Base-by-base conservation (phyloP, 2,113 vertebrate genomes). In the Falco punctatus region DNA sequence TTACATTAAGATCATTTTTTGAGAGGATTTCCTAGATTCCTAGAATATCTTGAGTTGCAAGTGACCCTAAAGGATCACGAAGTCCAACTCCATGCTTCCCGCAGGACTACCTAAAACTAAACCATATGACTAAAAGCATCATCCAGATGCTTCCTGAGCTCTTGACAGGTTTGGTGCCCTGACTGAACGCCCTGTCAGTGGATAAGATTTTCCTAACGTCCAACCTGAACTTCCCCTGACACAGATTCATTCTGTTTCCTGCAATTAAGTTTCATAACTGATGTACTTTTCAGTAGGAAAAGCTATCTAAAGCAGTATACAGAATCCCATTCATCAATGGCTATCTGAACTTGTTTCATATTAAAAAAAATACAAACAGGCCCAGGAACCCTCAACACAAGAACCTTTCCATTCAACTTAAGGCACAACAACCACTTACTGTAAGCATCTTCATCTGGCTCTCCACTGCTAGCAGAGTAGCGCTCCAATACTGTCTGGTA, bases 401-500 rank as follows among this genome's bases (percentile, higher is more conserved):
- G 19, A 83, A 46, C 13, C 3, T 3, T 69, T 54, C 44, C 24
- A 24, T 8, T 64, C 9, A 66, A 7, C 11, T 17, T n/a, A 19
- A 24, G 32, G 38, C 12, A 22, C 8, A 72, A 52, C 24, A 23
- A 70, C n/a, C 19, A 67, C 98, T 97, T 93, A 99, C 99, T 99
- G 2, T 99, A 99, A 4, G 99, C 99, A 30, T 99, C 99, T 91
- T 99, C 99, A 4, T 99, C 99, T 0, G 99, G 99, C 48, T 99
- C 99, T 10, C 99, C 99, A 1, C 99, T 99, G 97, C 99, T 99
- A 23, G 99, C 99, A 0, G 99, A 99, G 92, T 99, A 99, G 96
- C 99, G 99, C 94, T 99, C 99, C 27, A 99, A 98, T 15, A 99
- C 99, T 0, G 99, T 99, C 84, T 99, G 98, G 97, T 99, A 99